These are phyloP conservation scores for Polylopha cassiicola DNA, from an alignment of 2,888 invertebrate species.

Conservation along the genomic window DNA sequence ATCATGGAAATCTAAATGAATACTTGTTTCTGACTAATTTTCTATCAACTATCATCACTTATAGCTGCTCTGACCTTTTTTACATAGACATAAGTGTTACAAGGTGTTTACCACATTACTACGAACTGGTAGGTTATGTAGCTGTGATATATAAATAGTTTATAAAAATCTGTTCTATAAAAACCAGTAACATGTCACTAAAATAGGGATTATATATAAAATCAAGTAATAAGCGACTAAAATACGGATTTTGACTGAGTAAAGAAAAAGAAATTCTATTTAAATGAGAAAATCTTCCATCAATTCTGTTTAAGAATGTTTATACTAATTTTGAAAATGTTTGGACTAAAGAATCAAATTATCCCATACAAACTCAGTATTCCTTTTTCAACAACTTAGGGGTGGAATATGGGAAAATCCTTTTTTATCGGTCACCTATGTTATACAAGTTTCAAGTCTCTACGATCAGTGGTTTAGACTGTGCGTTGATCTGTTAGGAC, in stretches of 20 bases:
- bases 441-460: not conserved
- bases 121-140: too few relatives aligned
- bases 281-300: not conserved
- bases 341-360: slow-evolving; percentile 2
- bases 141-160: too few relatives aligned
- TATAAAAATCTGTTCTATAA: not conserved
- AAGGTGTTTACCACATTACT: too few relatives aligned
- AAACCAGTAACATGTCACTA: not conserved
- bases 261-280: not conserved
- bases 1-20: too few relatives aligned
- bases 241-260: not conserved
- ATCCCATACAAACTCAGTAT: not conserved
- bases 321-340: slow-evolving; percentile 22
- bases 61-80: too few relatives aligned
- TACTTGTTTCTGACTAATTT: too few relatives aligned
- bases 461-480: too few relatives aligned
- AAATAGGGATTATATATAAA: not conserved
- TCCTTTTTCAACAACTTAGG: too few relatives aligned
- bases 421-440: not conserved
- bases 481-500: not conserved
- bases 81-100: too few relatives aligned
- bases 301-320: slow-evolving; percentile 4
- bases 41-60: too few relatives aligned
- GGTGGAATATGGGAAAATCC: too few relatives aligned
- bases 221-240: not conserved